phyloP scores from a whole-genome alignment of 2,888 invertebrate species.

The Scelioninae gen. 1 region DNA sequence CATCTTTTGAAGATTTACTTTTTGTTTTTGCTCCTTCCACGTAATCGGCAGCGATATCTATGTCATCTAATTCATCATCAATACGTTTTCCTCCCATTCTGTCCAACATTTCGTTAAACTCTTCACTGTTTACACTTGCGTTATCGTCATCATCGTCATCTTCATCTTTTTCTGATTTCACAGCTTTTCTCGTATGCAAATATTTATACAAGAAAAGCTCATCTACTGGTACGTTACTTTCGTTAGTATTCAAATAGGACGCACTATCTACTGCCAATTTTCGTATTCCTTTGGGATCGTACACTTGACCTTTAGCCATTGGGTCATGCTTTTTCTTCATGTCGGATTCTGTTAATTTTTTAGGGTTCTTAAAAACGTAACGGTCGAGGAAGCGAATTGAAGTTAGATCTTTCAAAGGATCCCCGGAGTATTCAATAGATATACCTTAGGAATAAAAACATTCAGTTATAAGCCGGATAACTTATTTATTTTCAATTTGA shows the following conservation, averaged over 20 bases:
- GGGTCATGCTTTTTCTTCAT: constrained; percentile 87
- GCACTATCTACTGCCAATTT: constrained; percentile 90
- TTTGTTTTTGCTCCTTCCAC: constrained; percentile 79
- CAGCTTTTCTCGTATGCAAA: constrained; percentile 73
- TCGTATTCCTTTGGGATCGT: constrained; percentile 89
- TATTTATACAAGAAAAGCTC: constrained; percentile 93
- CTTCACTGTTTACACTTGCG: constrained; percentile 84
- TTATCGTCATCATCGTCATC: constrained; percentile 84
- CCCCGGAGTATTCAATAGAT: constrained; percentile 93
- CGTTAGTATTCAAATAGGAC: constrained; percentile 88
- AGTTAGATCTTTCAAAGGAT: constrained; percentile 96
- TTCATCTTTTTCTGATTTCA: constrained; percentile 40
- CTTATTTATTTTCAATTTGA: too few species aligned
- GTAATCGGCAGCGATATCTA: constrained; percentile 86
- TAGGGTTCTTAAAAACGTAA: constrained; percentile 97
- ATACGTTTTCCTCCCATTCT: constrained; percentile 79
- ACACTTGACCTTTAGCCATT: constrained; percentile 88
- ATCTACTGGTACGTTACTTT: constrained; percentile 93
- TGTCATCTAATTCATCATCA: constrained; percentile 87
- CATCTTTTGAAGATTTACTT: constrained; percentile 60
- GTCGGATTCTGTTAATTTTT: constrained; percentile 86
- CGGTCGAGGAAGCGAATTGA: constrained; percentile 96
- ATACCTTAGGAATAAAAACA: constrained; percentile 85
- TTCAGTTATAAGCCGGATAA: background rate
- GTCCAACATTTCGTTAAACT: constrained; percentile 85